Conservation (phyloP, 2,888 invertebrate species). For the Dione juno region DNA sequence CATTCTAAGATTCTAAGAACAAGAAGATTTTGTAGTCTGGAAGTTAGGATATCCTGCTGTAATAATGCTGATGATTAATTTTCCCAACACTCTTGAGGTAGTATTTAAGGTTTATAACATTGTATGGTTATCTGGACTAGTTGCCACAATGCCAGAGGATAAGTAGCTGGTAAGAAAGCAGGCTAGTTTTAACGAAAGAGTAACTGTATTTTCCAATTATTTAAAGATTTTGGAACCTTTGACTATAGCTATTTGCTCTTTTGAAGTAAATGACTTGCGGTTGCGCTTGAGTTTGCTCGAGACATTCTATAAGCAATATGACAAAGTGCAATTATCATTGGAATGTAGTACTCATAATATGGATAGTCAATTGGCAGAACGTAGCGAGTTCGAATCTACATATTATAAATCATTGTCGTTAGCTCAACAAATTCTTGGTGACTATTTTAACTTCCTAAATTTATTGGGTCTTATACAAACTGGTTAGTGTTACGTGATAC, state of each 20-base stretch:
- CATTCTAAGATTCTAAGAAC: constrained; percentile 6
- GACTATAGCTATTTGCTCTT: constrained; percentile 19
- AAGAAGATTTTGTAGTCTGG: constrained; percentile 15
- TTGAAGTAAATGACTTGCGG: constrained; percentile 40
- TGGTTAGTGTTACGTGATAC: neutral
- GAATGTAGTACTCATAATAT: no score
- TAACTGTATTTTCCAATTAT: constrained; percentile 36
- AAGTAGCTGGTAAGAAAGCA: constrained; percentile 37
- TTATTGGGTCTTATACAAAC: neutral
- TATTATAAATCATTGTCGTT: constrained; percentile 33
- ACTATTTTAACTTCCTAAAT: neutral
- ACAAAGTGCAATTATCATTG: no score
- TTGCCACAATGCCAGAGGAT: constrained; percentile 31
- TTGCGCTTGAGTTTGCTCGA: constrained; percentile 42
- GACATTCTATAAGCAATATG: constrained; percentile 42
- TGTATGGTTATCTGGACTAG: constrained; percentile 2
- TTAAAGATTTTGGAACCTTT: constrained; percentile 16
- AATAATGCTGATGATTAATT: constrained; percentile 3
- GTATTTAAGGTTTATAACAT: constrained; percentile 12
- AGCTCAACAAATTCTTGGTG: neutral
- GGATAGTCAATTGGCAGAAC: no score
- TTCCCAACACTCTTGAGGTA: constrained; percentile 11
- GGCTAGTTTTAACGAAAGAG: constrained; percentile 34
- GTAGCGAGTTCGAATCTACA: constrained; percentile 18
- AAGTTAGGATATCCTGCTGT: constrained; percentile 4